A percentile compares a stretch with the other conserved stretches of the same genome.
Conservation (phyloP, 2,888 invertebrate species). For the Oxystoma pomonae region DNA sequence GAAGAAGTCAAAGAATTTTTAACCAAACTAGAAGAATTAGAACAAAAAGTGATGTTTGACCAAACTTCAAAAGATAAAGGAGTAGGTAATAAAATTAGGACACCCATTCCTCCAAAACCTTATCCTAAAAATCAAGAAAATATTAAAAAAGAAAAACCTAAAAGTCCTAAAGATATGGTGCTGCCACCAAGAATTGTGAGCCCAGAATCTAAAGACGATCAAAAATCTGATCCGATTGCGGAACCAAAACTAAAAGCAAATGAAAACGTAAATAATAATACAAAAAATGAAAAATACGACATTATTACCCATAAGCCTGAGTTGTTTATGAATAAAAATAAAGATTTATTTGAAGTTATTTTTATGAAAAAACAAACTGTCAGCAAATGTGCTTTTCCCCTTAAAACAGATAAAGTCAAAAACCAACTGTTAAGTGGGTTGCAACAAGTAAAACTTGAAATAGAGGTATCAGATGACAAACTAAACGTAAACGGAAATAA, state of each 20-base stretch:
- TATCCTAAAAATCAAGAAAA: slow-evolving; percentile 10
- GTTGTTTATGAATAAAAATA: neutral
- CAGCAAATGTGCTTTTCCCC: neutral
- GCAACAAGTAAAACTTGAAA: neutral
- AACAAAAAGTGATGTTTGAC: slow-evolving; percentile 4
- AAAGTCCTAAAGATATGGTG: slow-evolving; percentile 22
- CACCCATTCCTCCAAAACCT: slow-evolving; percentile 11
- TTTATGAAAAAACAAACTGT: neutral
- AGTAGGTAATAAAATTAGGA: slow-evolving; percentile 12
- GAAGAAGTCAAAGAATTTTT: slow-evolving; percentile 11
- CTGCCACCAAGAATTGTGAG: slow-evolving; percentile 20
- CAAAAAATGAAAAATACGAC: neutral
- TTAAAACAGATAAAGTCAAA: neutral
- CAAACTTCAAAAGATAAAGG: neutral
- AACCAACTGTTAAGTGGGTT: neutral
- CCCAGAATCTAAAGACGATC: neutral
- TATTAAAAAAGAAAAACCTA: slow-evolving; percentile 22
- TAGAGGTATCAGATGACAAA: neutral
- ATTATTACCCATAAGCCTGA: neutral
- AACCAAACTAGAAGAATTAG: slow-evolving; percentile 12
- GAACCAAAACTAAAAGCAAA: neutral
- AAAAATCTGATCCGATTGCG: neutral
- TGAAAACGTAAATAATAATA: too few species aligned
- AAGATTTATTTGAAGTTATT: neutral
- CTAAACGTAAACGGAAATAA: slow-evolving; percentile 1